These are phyloP conservation scores for Odontothrips loti DNA, from an alignment of 2,888 invertebrate genomes.

Conservation along the genomic window DNA sequence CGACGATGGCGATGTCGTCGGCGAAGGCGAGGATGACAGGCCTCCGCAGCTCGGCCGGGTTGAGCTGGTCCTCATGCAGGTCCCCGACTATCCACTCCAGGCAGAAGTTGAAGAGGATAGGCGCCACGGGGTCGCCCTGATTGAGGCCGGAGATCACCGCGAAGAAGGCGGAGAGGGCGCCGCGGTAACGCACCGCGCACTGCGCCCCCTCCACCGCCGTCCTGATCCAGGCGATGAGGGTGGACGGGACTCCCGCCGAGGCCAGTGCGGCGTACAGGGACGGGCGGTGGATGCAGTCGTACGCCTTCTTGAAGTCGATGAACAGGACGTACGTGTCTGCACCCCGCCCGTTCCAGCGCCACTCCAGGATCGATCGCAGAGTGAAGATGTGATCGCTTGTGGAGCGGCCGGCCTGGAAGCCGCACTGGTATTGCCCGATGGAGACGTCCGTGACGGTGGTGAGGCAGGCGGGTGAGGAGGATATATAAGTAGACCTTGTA, in stretches of 20 bases:
- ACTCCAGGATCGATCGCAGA: conserved; percentile 27
- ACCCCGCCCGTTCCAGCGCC: conserved; percentile 15
- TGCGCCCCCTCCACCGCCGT: background rate
- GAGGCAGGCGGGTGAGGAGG: conserved; percentile 18
- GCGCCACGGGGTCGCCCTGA: background rate
- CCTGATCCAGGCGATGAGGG: background rate
- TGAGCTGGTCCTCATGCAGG: background rate
- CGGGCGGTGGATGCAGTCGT: conserved; percentile 19
- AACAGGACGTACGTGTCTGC: background rate
- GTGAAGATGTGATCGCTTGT: conserved; percentile 30
- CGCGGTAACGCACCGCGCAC: background rate
- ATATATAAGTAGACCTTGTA: conserved; percentile 27
- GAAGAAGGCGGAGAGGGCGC: background rate
- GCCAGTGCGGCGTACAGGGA: background rate
- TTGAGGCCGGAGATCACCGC: background rate
- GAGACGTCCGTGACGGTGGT: background rate
- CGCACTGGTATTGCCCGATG: conserved; percentile 26
- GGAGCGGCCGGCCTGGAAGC: conserved; percentile 23
- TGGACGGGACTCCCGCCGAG: background rate
- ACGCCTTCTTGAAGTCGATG: conserved; percentile 30
- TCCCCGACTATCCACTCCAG: background rate
- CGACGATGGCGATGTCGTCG: too few relatives aligned
- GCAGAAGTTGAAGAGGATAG: background rate
- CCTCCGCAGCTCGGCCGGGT: too few relatives aligned
- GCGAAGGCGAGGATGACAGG: too few relatives aligned